Conservation (phyloP, 2,113 vertebrate genomes). For the Pyrgilauda ruficollis region DNA sequence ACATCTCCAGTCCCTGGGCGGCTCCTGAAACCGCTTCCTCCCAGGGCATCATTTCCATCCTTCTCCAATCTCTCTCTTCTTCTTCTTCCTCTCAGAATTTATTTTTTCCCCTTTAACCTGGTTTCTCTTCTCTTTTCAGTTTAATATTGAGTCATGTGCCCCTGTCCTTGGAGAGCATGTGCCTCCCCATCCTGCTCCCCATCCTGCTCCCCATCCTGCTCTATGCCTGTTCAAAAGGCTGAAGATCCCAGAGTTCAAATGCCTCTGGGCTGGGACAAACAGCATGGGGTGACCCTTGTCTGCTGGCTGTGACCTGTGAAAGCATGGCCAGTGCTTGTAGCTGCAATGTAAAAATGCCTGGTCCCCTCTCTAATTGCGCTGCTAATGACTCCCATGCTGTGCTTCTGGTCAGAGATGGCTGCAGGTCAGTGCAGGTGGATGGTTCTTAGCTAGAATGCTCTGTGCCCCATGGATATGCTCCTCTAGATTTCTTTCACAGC, state of each 20-base stretch:
- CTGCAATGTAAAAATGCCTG: not conserved
- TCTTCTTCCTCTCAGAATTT: not conserved
- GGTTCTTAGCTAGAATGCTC: not conserved
- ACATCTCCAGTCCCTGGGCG: not conserved
- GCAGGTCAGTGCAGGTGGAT: not conserved
- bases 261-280: not conserved
- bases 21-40: not conserved
- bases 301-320: not conserved
- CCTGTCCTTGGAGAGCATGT: fast-evolving
- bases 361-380: not conserved
- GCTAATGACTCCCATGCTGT: fast-evolving
- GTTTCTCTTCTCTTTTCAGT: slow-evolving; percentile 39
- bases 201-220: not conserved
- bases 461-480: not conserved
- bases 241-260: not conserved
- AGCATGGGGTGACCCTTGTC: not conserved
- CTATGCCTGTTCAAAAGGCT: fast-evolving
- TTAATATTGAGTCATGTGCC: not conserved
- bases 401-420: not conserved
- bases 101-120: not conserved
- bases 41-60: not conserved
- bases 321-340: not conserved
- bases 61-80: not conserved
- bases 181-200: not conserved
- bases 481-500: not conserved